These are phyloP conservation scores for Patiria pectinifera DNA, from an alignment of 53 echinoderm and acorn worm species.

Conservation along the genomic window DNA sequence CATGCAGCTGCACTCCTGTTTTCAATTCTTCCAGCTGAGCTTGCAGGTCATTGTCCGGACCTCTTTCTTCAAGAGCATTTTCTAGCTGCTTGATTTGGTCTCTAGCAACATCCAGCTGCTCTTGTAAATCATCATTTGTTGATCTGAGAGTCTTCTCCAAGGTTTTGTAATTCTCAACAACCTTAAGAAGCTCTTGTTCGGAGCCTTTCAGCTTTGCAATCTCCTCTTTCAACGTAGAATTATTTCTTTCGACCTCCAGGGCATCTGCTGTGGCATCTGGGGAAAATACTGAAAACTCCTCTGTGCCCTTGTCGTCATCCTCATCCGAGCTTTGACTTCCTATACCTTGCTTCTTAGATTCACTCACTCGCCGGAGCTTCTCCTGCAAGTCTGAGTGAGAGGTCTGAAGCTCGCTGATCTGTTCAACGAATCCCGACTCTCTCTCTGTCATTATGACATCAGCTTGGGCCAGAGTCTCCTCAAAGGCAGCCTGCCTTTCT, in stretches of 20 bases:
- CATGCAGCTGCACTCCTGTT: conserved; percentile 19
- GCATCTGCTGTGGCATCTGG: conserved; percentile 24
- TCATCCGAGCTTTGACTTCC: conserved; percentile 48
- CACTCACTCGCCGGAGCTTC: conserved; percentile 53
- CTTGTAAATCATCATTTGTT: conserved; percentile 15
- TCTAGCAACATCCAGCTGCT: conserved; percentile 27
- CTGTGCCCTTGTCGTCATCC: conserved; percentile 45
- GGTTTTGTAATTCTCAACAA: conserved; percentile 39
- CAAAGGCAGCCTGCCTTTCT: conserved; percentile 81
- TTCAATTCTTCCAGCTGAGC: conserved; percentile 44
- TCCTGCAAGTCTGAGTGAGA: conserved; percentile 80
- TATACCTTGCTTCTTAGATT: neutral
- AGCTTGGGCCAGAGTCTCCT: conserved; percentile 90
- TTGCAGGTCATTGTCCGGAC: conserved; percentile 48
- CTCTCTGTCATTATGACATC: conserved; percentile 89
- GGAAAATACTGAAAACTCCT: conserved; percentile 48
- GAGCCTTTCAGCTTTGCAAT: conserved; percentile 45
- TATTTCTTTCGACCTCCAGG: conserved; percentile 5
- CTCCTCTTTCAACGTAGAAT: conserved; percentile 56
- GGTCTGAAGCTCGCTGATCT: conserved; percentile 78
- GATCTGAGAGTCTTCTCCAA: conserved; percentile 35
- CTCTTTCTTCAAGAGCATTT: conserved; percentile 15
- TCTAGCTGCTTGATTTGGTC: conserved; percentile 61
- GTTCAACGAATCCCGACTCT: conserved; percentile 72
- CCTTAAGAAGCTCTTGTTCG: conserved; percentile 42